Conservation (phyloP, 2,888 invertebrate species). For the Cerceris ruficornis region DNA sequence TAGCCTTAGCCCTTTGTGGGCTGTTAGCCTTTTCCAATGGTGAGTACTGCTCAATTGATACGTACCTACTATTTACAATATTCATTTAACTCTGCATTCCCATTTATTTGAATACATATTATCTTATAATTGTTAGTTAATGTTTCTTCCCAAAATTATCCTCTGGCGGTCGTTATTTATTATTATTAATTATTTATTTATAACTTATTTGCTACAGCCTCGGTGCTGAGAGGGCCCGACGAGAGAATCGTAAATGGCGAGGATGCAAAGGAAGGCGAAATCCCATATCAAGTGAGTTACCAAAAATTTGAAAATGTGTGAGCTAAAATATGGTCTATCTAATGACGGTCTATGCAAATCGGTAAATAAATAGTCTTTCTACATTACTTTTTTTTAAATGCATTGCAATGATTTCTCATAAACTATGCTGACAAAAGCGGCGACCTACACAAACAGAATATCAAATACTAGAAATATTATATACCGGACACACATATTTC, state of each 20-base stretch:
- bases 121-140: too few species aligned
- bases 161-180: not conserved
- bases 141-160: too few species aligned
- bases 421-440: too few species aligned
- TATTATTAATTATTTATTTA: not conserved
- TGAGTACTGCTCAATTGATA: constrained; percentile 7
- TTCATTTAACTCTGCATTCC: not conserved
- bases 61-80: too few species aligned
- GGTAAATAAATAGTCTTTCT: too few species aligned
- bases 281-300: constrained; percentile 70
- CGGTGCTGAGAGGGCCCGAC: constrained; percentile 8
- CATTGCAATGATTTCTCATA: too few species aligned
- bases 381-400: too few species aligned
- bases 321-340: not conserved
- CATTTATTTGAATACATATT: too few species aligned
- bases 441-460: too few species aligned
- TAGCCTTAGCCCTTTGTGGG: constrained; percentile 18
- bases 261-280: constrained; percentile 65
- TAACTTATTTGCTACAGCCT: constrained; percentile 12
- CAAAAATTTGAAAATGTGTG: not conserved
- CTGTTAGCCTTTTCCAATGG: constrained; percentile 32
- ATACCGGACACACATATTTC: too few species aligned
- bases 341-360: too few species aligned
- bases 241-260: constrained; percentile 64
- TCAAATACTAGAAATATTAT: too few species aligned